These are phyloP conservation scores for Paramormyrops hopkinsi DNA, from an alignment of 2,797 vertebrate species.

Conservation along the genomic window DNA sequence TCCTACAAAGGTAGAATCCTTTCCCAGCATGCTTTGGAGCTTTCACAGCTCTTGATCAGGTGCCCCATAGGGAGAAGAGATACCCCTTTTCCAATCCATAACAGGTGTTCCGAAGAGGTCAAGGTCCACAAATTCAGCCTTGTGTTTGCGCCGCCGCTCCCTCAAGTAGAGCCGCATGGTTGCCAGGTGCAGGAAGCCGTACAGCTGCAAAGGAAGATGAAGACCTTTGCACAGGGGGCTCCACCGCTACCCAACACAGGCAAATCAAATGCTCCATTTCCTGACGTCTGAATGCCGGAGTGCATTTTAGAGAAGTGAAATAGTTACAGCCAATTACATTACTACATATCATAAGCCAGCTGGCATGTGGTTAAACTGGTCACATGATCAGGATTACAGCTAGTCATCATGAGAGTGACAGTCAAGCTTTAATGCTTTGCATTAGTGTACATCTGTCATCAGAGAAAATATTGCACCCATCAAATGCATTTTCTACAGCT, in stretches of 20 bases:
- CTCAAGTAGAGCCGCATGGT: conserved; percentile 54
- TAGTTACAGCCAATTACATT: not conserved
- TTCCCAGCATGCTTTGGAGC: not conserved
- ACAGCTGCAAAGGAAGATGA: conserved; percentile 58
- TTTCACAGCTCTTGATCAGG: conserved; percentile 29
- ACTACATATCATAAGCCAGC: not conserved
- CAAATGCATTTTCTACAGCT: conserved; percentile 38
- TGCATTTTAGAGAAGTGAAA: not conserved
- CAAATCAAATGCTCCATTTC: not conserved
- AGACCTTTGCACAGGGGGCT: conserved; percentile 38
- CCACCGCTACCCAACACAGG: not conserved
- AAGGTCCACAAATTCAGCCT: conserved; percentile 38
- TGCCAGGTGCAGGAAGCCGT: conserved; percentile 60
- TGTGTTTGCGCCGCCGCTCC: conserved; percentile 41
- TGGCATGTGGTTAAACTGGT: not conserved
- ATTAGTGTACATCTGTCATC: not conserved
- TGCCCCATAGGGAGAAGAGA: conserved; percentile 52
- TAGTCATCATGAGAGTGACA: not conserved
- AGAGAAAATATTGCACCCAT: not conserved
- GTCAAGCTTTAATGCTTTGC: not conserved
- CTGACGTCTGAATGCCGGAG: not conserved
- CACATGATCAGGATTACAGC: not conserved
- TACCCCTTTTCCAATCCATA: conserved; percentile 44
- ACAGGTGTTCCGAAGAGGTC: conserved; percentile 48
- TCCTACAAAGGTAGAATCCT: not conserved